These are phyloP conservation scores for Gymnobelideus leadbeateri DNA, from an alignment of 2,113 vertebrate species.

Conservation along the genomic window DNA sequence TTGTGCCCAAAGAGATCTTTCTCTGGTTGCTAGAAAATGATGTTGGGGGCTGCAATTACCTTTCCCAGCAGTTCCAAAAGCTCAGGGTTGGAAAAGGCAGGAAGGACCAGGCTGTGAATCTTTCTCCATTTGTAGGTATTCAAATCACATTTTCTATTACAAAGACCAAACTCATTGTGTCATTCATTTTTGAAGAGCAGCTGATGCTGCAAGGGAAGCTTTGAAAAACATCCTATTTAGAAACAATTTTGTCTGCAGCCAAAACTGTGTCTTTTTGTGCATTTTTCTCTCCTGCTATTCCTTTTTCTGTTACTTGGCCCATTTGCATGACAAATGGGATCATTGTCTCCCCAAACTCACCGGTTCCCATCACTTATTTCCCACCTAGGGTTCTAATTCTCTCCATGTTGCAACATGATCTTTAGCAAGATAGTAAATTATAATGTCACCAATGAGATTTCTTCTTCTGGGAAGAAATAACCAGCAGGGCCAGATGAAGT, in stretches of 20 bases:
- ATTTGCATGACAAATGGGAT: constrained; percentile 71
- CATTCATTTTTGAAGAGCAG: constrained; percentile 79
- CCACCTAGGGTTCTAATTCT: constrained; percentile 55
- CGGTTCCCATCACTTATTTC: background rate
- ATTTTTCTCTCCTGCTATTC: constrained; percentile 53
- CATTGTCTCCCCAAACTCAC: constrained; percentile 51
- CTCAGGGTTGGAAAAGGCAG: constrained; percentile 76
- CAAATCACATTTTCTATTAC: constrained; percentile 82
- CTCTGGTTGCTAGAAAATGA: constrained; percentile 82
- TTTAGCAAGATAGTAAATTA: constrained; percentile 63
- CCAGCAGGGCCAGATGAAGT: constrained; percentile 63
- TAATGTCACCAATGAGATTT: constrained; percentile 67
- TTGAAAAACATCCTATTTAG: constrained; percentile 73
- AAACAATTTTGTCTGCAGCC: constrained; percentile 70
- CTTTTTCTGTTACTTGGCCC: constrained; percentile 35
- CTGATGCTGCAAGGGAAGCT: constrained; percentile 78
- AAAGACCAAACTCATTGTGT: constrained; percentile 74
- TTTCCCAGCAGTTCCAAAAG: constrained; percentile 76
- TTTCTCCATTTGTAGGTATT: constrained; percentile 84
- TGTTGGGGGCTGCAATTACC: constrained; percentile 84
- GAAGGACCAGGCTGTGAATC: constrained; percentile 81
- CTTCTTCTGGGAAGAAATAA: constrained; percentile 62
- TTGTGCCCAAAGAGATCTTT: constrained; percentile 86
- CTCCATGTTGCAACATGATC: constrained; percentile 56
- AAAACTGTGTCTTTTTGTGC: background rate